Conservation (phyloP, 1,140 invertebrate genomes). For the Wasmannia auropunctata region DNA sequence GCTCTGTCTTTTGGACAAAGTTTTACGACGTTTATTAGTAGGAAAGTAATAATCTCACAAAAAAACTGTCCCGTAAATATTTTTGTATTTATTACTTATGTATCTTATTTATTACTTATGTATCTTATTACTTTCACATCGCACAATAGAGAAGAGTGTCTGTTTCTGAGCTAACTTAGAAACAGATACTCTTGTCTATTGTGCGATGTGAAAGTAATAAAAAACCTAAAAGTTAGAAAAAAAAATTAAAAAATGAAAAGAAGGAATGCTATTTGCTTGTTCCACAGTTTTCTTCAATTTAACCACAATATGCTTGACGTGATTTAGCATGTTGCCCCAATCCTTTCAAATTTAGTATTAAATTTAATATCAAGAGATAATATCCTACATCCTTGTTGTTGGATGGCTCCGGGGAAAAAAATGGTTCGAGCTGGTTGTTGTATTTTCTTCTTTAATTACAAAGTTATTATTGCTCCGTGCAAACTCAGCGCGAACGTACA, state of each 20-base stretch:
- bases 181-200: background rate
- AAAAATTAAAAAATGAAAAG: background rate
- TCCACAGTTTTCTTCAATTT: background rate
- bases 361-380: slow-evolving; percentile 16
- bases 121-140: slow-evolving; percentile 6
- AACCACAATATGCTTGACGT: background rate
- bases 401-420: background rate
- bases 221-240: background rate
- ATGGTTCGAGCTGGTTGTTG: slow-evolving; percentile 16
- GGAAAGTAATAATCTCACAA: background rate
- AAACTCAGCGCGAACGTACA: slow-evolving; percentile 58
- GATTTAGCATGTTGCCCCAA: slow-evolving; percentile 4
- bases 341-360: background rate
- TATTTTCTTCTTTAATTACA: slow-evolving; percentile 79
- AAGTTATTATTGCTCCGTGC: slow-evolving; percentile 70
- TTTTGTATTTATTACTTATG: background rate
- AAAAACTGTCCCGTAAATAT: background rate
- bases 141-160: background rate
- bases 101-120: background rate
- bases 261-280: background rate
- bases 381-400: background rate
- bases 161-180: background rate
- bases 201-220: background rate
- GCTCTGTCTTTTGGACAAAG: background rate
- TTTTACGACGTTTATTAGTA: background rate